Conservation (phyloP, 2,888 invertebrate species). For the Xestia sexstrigata region DNA sequence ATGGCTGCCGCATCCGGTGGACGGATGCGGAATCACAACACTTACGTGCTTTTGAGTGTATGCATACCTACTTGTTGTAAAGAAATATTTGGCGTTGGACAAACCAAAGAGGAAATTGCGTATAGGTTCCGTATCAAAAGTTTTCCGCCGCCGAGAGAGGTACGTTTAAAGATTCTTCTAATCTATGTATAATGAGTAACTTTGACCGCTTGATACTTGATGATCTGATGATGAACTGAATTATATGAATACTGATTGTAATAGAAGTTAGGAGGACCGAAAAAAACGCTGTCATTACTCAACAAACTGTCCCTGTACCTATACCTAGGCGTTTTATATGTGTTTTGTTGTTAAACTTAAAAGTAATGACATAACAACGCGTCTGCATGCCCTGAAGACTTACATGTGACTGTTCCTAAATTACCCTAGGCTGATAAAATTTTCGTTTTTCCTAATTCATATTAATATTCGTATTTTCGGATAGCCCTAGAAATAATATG, state of each 20-base stretch:
- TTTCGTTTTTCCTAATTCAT: too few relatives aligned
- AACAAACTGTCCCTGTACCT: background rate
- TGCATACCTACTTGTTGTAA: background rate
- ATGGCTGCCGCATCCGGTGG: too few relatives aligned
- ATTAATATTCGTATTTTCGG: too few relatives aligned
- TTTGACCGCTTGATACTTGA: background rate
- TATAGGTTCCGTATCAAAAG: background rate
- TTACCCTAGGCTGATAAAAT: too few relatives aligned
- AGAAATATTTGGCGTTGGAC: conserved; percentile 3
- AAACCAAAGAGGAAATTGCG: background rate
- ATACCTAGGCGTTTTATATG: background rate
- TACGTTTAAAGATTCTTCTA: background rate
- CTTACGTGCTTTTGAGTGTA: conserved; percentile 3
- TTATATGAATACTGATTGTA: too few relatives aligned
- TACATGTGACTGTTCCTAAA: too few relatives aligned
- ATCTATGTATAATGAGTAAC: background rate
- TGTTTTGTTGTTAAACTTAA: background rate
- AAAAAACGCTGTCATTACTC: background rate
- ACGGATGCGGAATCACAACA: too few relatives aligned
- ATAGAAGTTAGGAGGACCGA: background rate
- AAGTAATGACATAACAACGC: background rate
- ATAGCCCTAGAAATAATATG: background rate
- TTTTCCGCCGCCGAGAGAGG: background rate
- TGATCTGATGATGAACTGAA: too few relatives aligned
- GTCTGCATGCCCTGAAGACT: background rate